These are phyloP conservation scores for Ascidia mentula DNA, from an alignment of 23 tunicate species.

Conservation along the genomic window DNA sequence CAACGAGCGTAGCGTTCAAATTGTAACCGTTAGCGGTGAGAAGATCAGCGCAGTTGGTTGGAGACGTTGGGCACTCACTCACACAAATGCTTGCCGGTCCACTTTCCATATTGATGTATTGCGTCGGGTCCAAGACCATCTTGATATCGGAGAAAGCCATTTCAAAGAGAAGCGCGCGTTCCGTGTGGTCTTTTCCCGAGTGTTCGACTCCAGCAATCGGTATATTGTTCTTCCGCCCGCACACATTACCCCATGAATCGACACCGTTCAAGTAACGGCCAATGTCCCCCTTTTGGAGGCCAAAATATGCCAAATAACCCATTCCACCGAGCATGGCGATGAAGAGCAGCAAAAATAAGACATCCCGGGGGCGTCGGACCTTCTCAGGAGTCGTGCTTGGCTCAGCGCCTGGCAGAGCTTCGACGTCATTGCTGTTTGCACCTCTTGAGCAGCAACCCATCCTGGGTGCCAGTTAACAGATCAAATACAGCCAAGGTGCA, in stretches of 20 bases:
- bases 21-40: constrained; percentile 55
- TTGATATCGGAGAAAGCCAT: constrained; percentile 49
- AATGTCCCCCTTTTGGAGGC: constrained; percentile 46
- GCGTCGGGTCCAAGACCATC: constrained; percentile 27
- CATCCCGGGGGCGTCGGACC: constrained; percentile 34
- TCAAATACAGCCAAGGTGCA: not conserved
- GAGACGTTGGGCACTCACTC: constrained; percentile 53
- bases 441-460: not conserved
- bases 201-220: constrained; percentile 8
- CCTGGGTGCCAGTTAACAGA: not conserved
- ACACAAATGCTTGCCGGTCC: constrained; percentile 63
- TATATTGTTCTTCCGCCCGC: constrained; percentile 55
- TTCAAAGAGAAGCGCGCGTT: constrained; percentile 34
- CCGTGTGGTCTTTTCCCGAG: constrained; percentile 67
- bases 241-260: constrained; percentile 93
- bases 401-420: not conserved
- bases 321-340: constrained; percentile 45
- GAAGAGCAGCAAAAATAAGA: constrained; percentile 55
- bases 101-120: not conserved
- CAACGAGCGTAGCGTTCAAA: constrained; percentile 10
- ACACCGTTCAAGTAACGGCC: constrained; percentile 57
- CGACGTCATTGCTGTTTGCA: not conserved
- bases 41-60: constrained; percentile 49
- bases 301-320: constrained; percentile 46
- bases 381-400: constrained; percentile 38